Evolutionary conservation across 2,797 vertebrate genomes (phyloP), one percentile per base, ranked within the genome.

Genomic region (Botia almorhae): DNA sequence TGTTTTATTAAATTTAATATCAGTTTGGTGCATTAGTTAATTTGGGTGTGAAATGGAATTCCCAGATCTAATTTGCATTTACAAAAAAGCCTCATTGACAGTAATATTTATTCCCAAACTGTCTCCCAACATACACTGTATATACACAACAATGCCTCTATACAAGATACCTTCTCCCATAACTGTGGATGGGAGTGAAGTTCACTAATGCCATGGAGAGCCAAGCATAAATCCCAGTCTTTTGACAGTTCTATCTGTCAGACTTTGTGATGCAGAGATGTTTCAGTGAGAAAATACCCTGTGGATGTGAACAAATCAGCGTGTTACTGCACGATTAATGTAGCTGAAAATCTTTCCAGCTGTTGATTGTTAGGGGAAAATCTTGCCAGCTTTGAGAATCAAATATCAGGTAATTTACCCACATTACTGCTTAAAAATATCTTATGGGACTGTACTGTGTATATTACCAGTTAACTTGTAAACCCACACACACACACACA

Each of bases 261-360:
- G 74, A n/a, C 80, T 78, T 84, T 88, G 87, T 92, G 89, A 92
- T 88, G 88, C 83, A 78, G 90, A 91, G 90, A 90, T 89, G 85
- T 91, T 93, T 90, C 92, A 91, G 91, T 88, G 89, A 85, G 74
- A 77, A 91, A 89, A 92, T 87, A 88, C 91, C 92, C 91, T 3
- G 82, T 86, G 90, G 92, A 90, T 87, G 87, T 80, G 87, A 91
- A 87, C 86, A 88, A 82, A 92, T 90, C 91, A 90, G 80, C 90
- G 87, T 90, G 92, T 93, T 93, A 92, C 88, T 87, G 91, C 91
- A 87, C 88, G 89, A 92, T 93, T 94, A 94, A 92, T 86, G 91
- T 87, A 85, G 88, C 87, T 90, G 87, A 89, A 91, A 90, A 91
- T 87, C 85, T 89, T 87, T 87, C 58, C 55, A 81, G 90, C 90